phyloP scores from a whole-genome alignment of 2,888 invertebrate genomes.

The Watsonalla binaria region DNA sequence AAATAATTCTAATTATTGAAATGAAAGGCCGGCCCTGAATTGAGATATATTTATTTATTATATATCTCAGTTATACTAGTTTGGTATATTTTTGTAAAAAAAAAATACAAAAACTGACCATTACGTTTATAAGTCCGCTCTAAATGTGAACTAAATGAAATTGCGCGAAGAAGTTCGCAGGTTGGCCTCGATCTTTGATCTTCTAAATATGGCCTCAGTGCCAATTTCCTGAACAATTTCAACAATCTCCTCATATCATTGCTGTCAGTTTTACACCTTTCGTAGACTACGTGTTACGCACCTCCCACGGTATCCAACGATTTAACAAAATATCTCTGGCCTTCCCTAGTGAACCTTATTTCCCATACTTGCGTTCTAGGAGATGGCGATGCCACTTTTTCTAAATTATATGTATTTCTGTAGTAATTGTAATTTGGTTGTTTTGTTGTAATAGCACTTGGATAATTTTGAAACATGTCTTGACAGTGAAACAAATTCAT shows the following conservation, averaged over 20 bases:
- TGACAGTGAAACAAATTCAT: not conserved
- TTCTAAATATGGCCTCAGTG: not conserved
- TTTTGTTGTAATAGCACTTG: not conserved
- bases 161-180: not conserved
- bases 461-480: not conserved
- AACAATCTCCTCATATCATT: not conserved
- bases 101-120: not conserved
- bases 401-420: slow-evolving; percentile 2
- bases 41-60: no score
- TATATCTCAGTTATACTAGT: no score
- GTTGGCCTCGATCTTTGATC: not conserved
- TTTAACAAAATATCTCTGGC: slow-evolving; percentile 59
- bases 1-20: no score
- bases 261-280: not conserved
- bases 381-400: slow-evolving; percentile 55
- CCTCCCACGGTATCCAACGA: slow-evolving; percentile 58
- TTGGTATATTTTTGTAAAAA: not conserved
- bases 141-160: not conserved
- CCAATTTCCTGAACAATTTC: not conserved
- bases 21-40: no score
- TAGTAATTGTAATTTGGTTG: not conserved
- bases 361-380: slow-evolving; percentile 61
- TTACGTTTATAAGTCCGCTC: not conserved
- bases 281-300: slow-evolving; percentile 20
- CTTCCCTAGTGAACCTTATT: slow-evolving; percentile 50